Evolutionary conservation across 2,113 vertebrate genomes (phyloP).

Genomic region (Peromyscus polionotus): DNA sequence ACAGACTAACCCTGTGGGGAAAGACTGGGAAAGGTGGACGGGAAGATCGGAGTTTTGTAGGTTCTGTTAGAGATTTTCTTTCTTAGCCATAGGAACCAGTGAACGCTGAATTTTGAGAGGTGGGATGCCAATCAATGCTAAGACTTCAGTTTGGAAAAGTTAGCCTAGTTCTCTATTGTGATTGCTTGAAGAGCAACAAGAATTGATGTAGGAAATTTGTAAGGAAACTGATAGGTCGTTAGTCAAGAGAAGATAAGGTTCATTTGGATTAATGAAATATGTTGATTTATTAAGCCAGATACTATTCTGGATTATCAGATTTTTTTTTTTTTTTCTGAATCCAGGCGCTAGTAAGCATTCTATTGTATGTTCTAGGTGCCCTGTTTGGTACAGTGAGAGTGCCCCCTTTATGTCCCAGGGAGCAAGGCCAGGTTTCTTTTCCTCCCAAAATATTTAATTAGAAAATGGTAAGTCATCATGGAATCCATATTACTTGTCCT

Average conservation of each 20-base stretch:
- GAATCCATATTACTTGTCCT: neutral
- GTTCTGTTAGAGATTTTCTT: neutral
- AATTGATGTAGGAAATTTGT: neutral
- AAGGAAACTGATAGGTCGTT: neutral
- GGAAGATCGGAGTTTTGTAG: neutral
- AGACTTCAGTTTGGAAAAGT: constrained; percentile 25
- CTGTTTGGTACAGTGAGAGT: constrained; percentile 29
- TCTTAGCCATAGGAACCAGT: neutral
- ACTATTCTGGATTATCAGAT: constrained; percentile 14
- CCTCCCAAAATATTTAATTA: constrained; percentile 58
- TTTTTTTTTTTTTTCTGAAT: constrained; percentile 45
- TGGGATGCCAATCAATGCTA: neutral
- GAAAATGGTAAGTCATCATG: constrained; percentile 32
- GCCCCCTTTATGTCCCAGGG: neutral
- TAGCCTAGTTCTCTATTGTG: neutral
- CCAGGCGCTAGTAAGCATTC: constrained; percentile 22
- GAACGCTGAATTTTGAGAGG: neutral
- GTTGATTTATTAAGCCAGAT: constrained; percentile 8
- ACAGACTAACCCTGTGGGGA: neutral
- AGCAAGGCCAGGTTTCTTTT: constrained; percentile 50
- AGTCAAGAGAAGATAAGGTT: neutral
- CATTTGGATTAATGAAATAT: neutral
- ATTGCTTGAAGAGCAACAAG: neutral
- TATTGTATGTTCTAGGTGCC: constrained; percentile 20
- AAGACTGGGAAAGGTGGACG: neutral